A percentile compares a stretch with the other conserved stretches of the same genome.
phyloP scores from a whole-genome alignment of 1,140 invertebrate genomes.

The Aphis craccivora region DNA sequence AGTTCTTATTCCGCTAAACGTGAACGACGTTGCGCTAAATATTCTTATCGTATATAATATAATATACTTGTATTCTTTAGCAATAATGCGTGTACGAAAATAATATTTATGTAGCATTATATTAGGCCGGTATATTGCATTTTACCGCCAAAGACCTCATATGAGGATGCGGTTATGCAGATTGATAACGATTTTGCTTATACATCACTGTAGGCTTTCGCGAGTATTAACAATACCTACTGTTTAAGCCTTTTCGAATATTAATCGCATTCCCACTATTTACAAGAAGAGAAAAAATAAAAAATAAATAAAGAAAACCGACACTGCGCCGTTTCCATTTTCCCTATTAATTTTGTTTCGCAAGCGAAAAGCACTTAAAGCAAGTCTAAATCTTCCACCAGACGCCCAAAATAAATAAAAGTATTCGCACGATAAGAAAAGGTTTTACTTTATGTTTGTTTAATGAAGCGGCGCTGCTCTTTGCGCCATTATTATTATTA shows the following conservation, averaged over 20 bases:
- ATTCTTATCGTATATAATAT: not conserved
- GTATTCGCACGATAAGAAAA: conserved; percentile 15
- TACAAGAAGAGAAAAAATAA: not conserved
- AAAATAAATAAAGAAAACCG: not conserved
- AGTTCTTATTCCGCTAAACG: conserved; percentile 26
- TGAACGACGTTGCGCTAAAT: not conserved
- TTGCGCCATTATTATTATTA: conserved; percentile 13
- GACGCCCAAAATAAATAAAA: conserved; percentile 38
- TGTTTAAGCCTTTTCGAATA: conserved; percentile 16
- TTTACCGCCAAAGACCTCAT: not conserved
- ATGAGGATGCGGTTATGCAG: not conserved
- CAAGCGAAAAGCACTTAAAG: conserved; percentile 39
- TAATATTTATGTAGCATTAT: not conserved
- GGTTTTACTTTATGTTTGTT: conserved; percentile 36
- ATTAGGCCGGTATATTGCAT: not conserved
- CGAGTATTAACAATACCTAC: not conserved
- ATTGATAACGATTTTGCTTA: not conserved
- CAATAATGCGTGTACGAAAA: not conserved
- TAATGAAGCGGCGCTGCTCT: conserved; percentile 13
- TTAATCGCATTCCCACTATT: not conserved
- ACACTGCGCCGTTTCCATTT: conserved; percentile 12
- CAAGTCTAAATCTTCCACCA: conserved; percentile 26
- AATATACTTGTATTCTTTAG: not conserved
- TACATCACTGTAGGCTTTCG: not conserved
- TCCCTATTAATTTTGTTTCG: conserved; percentile 32